Percentiles rank a stretch among this genome's conserved stretches.
phyloP scores from a whole-genome alignment of 1,140 invertebrate genomes.

The Drosophila bocqueti region DNA sequence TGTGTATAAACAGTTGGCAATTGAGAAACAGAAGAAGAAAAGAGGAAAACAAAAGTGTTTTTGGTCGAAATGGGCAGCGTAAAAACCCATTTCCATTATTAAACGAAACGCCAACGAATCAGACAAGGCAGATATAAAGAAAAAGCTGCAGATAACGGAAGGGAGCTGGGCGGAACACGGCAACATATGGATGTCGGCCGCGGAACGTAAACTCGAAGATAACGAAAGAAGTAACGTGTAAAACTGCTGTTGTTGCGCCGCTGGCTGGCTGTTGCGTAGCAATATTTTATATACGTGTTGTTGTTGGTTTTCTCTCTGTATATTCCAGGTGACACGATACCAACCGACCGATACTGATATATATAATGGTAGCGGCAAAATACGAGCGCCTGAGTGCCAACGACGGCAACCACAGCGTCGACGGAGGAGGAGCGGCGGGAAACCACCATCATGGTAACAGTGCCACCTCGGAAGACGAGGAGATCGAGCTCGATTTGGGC shows the following conservation, averaged over 20 bases:
- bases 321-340: slow-evolving; percentile 27
- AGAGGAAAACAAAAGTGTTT: slow-evolving; percentile 36
- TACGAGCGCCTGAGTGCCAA: slow-evolving; percentile 67
- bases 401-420: slow-evolving; percentile 4
- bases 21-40: slow-evolving; percentile 22
- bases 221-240: slow-evolving; percentile 36
- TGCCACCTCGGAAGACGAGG: slow-evolving; percentile 58
- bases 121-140: slow-evolving; percentile 11
- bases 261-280: slow-evolving; percentile 12
- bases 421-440: slow-evolving; percentile 19
- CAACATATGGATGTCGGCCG: slow-evolving; percentile 39
- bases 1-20: slow-evolving; percentile 76
- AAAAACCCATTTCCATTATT: slow-evolving; percentile 30
- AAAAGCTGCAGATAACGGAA: slow-evolving; percentile 7
- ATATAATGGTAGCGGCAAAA: slow-evolving; percentile 73
- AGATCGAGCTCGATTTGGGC: slow-evolving; percentile 65
- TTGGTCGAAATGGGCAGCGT: slow-evolving; percentile 39
- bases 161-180: slow-evolving; percentile 1
- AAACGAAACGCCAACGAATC: slow-evolving; percentile 29
- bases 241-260: slow-evolving; percentile 16
- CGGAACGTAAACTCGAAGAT: slow-evolving; percentile 36
- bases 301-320: background rate
- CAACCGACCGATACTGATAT: slow-evolving; percentile 25
- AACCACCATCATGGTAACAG: slow-evolving; percentile 21
- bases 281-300: slow-evolving; percentile 8